Evolutionary conservation across 2,888 invertebrate species (phyloP).

Genomic region (Chrysodeixis includens): DNA sequence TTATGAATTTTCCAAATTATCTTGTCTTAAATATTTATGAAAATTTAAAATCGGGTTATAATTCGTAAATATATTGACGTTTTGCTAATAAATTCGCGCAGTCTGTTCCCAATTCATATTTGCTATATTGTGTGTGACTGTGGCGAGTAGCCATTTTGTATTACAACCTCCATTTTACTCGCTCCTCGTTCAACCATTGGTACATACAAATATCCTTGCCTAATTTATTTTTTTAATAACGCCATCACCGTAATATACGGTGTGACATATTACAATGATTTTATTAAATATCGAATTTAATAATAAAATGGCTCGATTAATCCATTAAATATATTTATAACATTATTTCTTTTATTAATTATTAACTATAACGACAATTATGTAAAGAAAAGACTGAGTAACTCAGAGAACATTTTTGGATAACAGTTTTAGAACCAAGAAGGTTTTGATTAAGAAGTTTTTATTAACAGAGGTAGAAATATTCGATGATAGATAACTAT

Average conservation of each 20-base stretch:
- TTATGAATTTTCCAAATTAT: constrained; percentile 33
- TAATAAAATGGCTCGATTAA: constrained; percentile 11
- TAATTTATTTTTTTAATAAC: constrained; percentile 24
- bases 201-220: constrained; percentile 13
- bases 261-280: constrained; percentile 28
- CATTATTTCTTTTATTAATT: constrained; percentile 18
- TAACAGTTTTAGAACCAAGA: not conserved
- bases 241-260: constrained; percentile 50
- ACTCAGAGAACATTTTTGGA: constrained; percentile 15
- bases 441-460: not conserved
- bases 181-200: not conserved
- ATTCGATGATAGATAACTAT: constrained; percentile 53
- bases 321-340: constrained; percentile 16
- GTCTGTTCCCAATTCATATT: constrained; percentile 67
- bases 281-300: constrained; percentile 20
- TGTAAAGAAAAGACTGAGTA: not conserved
- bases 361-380: constrained; percentile 17
- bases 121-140: constrained; percentile 18
- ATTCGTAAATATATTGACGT: constrained; percentile 57
- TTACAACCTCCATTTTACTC: constrained; percentile 2
- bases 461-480: constrained; percentile 53
- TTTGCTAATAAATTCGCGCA: constrained; percentile 73
- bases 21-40: constrained; percentile 39
- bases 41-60: constrained; percentile 35
- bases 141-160: constrained; percentile 13